Base-by-base conservation (phyloP, 2,888 invertebrate species). In the Andrena hattorfiana region DNA sequence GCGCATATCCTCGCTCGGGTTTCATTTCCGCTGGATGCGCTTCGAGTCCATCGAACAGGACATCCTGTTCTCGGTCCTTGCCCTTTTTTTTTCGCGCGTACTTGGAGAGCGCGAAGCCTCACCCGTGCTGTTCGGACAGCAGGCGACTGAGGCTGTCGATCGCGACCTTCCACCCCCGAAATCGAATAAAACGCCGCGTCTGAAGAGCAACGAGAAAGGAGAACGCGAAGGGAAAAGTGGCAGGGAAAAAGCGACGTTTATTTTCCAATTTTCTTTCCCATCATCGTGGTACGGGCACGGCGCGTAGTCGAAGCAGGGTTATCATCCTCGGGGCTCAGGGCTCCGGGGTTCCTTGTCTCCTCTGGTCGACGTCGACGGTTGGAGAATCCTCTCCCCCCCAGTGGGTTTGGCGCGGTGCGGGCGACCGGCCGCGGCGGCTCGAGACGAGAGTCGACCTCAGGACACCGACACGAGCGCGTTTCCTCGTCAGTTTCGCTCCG, bases 401-500 rank as follows among this genome's bases (percentile, higher is more conserved):
- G 64, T 5, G 63, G 35, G 42, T 35, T 49, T 23, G 32, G 69
- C 42, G 71, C 23, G 60, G 42, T 56, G 48, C 80, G 77, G 35
- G 68, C 51, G 59, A 60, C 66, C 30, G 42, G 42, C 42, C 35
- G 20, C 56, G 56, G 56, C 66, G 32, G 51, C 49, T 59, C 64
- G 56, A 56, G 69, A 48, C 72, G 68, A 77, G 87, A 87, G 87
- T 83, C 83, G 87, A 79, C 42, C 74, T 76, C 77, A 86, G 87
- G 77, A 87, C 87, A 81, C 80, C 86, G 86, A 81, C 83, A 85
- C 87, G 85, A 77, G 56, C 76, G 77, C 80, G 82, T 78, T 81
- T 84, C 84, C 78, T 75, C 69, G 73, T 59, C 80, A 74, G 84
- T 77, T 70, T 77, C 73, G 81, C 77, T 83, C 60, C 77, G 80